These are phyloP conservation scores for Habropoda laboriosa DNA, from an alignment of 1,140 invertebrate genomes.

Conservation along the genomic window DNA sequence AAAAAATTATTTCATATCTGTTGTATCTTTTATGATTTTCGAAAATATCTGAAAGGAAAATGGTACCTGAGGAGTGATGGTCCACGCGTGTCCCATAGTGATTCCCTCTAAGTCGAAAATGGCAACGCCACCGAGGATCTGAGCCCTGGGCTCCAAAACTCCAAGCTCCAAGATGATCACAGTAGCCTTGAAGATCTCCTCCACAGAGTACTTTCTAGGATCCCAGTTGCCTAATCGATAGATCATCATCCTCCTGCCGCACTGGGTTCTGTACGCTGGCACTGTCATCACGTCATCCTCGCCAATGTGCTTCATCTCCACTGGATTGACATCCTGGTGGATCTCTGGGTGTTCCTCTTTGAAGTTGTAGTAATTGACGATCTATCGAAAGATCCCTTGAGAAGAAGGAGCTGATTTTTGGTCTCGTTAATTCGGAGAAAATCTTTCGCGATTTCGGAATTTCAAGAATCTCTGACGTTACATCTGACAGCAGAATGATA, in stretches of 20 bases:
- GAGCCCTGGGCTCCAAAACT: constrained; percentile 87
- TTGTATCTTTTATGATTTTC: too few relatives aligned
- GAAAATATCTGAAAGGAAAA: too few relatives aligned
- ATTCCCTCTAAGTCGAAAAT: constrained; percentile 89
- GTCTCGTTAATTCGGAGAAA: too few relatives aligned
- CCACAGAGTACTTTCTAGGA: constrained; percentile 84
- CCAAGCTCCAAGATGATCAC: constrained; percentile 88
- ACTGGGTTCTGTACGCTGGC: constrained; percentile 88
- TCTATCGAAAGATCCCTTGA: constrained; percentile 80
- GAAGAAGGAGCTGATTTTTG: constrained; percentile 39
- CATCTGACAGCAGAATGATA: too few relatives aligned
- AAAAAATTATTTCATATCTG: too few relatives aligned
- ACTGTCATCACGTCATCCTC: constrained; percentile 87
- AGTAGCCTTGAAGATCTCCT: constrained; percentile 88
- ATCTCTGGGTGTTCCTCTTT: constrained; percentile 88
- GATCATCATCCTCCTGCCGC: constrained; percentile 86
- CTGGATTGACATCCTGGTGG: constrained; percentile 85
- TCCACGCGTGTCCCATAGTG: constrained; percentile 86
- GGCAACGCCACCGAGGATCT: constrained; percentile 89
- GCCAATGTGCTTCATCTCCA: constrained; percentile 86
- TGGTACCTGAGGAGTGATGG: constrained; percentile 85
- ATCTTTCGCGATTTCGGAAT: background rate
- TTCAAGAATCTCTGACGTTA: too few relatives aligned
- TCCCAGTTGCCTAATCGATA: constrained; percentile 89
- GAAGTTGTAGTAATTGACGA: constrained; percentile 89